Evolutionary conservation across 2,888 invertebrate genomes (phyloP).

Genomic region (Dione juno): DNA sequence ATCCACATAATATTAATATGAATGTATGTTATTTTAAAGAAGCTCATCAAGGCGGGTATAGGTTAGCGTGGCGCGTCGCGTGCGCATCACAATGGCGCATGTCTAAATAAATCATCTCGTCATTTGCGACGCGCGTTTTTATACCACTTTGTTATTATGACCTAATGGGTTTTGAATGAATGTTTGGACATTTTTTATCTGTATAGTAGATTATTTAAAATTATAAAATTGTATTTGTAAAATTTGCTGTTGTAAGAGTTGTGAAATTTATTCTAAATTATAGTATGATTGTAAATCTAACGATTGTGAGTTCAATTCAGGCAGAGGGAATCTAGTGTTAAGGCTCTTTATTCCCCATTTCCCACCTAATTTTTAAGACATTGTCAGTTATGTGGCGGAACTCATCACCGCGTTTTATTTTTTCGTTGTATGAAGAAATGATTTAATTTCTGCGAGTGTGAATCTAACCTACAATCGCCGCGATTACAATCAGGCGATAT

Average conservation of each 20-base stretch:
- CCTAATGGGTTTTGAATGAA: constrained; percentile 26
- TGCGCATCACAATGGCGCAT: constrained; percentile 44
- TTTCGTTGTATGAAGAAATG: too few species aligned
- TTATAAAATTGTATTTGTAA: neutral
- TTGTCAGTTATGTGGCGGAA: too few species aligned
- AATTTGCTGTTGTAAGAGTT: neutral
- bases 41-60: constrained; percentile 29
- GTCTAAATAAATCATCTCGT: constrained; percentile 42
- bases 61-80: constrained; percentile 31
- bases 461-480: too few species aligned
- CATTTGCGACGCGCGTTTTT: constrained; percentile 38
- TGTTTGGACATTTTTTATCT: constrained; percentile 22
- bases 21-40: constrained; percentile 9
- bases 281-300: neutral
- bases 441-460: too few species aligned
- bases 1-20: neutral
- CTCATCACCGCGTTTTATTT: too few species aligned
- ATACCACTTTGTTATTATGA: constrained; percentile 30
- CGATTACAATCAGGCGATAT: too few species aligned
- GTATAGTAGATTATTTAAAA: neutral
- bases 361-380: too few species aligned
- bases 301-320: too few species aligned
- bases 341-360: too few species aligned
- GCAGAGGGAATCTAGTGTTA: too few species aligned
- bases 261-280: neutral